Evolutionary conservation across 2,888 invertebrate species (phyloP).

Genomic region (Heliconius charithonia): DNA sequence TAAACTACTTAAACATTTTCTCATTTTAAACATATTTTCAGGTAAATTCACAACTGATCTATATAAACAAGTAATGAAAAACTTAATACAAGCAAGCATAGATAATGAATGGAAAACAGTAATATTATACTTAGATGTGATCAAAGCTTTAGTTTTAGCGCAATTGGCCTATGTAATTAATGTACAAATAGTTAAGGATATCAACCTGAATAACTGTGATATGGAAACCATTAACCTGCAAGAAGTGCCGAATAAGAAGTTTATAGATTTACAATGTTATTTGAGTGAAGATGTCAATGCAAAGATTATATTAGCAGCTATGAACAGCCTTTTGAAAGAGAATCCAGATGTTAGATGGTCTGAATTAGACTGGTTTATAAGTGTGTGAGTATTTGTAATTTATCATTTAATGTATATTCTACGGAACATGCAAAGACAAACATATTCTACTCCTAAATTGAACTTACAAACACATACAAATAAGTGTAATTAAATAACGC

Average conservation of each 20-base stretch:
- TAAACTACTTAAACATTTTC: background rate
- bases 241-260: constrained; percentile 67
- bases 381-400: constrained; percentile 81
- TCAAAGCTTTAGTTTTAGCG: constrained; percentile 69
- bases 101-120: constrained; percentile 73
- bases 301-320: constrained; percentile 84
- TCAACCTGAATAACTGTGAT: constrained; percentile 70
- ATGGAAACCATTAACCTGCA: constrained; percentile 67
- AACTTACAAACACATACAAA: too few relatives aligned
- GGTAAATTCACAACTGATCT: constrained; percentile 75
- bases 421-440: too few relatives aligned
- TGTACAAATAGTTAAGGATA: constrained; percentile 77
- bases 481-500: too few relatives aligned
- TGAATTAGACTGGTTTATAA: constrained; percentile 87
- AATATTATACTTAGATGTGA: constrained; percentile 69
- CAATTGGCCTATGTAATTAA: constrained; percentile 74
- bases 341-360: constrained; percentile 87
- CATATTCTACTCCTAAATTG: too few relatives aligned
- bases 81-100: constrained; percentile 65
- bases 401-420: background rate
- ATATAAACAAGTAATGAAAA: constrained; percentile 64
- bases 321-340: constrained; percentile 84
- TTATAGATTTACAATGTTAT: constrained; percentile 85
- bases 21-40: constrained; percentile 54
- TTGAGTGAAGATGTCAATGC: constrained; percentile 79